phyloP scores from a whole-genome alignment of 2,113 vertebrate species.

The Eudorcas thomsonii region DNA sequence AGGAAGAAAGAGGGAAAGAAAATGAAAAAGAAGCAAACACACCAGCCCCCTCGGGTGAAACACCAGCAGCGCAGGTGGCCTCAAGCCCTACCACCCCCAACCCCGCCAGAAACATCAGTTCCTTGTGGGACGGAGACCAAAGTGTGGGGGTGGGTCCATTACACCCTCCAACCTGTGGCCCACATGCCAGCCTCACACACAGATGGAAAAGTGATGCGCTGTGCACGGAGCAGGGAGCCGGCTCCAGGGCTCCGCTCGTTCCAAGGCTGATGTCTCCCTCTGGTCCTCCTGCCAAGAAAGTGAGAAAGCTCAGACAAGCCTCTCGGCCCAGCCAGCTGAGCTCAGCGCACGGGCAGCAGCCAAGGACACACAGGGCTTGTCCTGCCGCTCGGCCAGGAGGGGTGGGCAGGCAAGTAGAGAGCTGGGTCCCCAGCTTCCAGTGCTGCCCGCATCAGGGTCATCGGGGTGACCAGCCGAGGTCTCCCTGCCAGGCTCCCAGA shows the following conservation, averaged over 20 bases:
- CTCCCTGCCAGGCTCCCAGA: neutral
- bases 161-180: neutral
- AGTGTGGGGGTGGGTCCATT: neutral
- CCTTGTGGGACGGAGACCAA: neutral
- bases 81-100: neutral
- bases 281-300: slow-evolving; percentile 44
- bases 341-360: neutral
- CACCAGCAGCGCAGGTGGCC: neutral
- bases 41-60: neutral
- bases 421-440: fast-evolving
- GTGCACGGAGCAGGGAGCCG: neutral
- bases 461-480: fast-evolving
- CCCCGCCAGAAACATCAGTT: neutral
- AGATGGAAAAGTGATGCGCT: slow-evolving; percentile 19
- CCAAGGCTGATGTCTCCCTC: slow-evolving; percentile 19
- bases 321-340: neutral
- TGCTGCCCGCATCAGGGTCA: neutral
- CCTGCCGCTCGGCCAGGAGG: neutral
- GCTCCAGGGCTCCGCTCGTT: neutral
- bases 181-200: neutral
- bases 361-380: neutral
- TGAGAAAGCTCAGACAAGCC: neutral
- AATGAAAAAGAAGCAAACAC: neutral
- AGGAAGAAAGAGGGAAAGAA: neutral
- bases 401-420: too few species aligned